Base-by-base conservation (phyloP, 2,113 vertebrate genomes). In the Scopus umbretta region DNA sequence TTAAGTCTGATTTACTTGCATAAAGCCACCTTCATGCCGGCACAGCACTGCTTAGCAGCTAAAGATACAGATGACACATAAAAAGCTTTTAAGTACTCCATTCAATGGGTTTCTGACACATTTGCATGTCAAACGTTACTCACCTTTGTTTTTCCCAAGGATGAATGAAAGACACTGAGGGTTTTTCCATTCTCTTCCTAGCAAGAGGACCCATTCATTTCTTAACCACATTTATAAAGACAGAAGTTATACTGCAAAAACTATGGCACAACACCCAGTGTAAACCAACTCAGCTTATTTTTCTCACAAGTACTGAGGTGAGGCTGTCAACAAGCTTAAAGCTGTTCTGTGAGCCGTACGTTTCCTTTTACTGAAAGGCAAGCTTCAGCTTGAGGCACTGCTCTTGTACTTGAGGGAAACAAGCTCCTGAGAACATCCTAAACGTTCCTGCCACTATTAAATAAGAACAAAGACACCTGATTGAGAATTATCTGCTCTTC, bases 301-400 rank as follows among this genome's bases (percentile, higher is more conserved):
- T 21, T 63, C 42, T 32, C 30, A 9, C 25, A 62, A 58, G 18
- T 22, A 56, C 22, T 34, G 7, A 58, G 1, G 2, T 19, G 55
- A 67, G 7, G 1, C 2, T 6, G 18, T 32, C 27, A 73, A 53
- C 10, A 70, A 75, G 11, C 23, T 76, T 8, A 23, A 32, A 81
- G 38, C 15, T 73, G 10, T 21, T 71, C 36, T 30, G 12, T 9
- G 9, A 79, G 40, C 21, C 26, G 25, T 0, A 15, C 0, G 0
- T 6, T 15, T 47, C 80, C 26, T 74, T 56, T 59, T 34, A 32
- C 30, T 32, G 15, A 49, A 74, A 72, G 17, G 16, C 49, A 61
- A 26, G 23, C 43, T 84, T 76, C 61, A 75, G 4, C 23, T 4
- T 11, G 5, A 36, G 10, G 11, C 4, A 20, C 10, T 32, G 49